These are phyloP conservation scores for Tricholauxania praeusta DNA, from an alignment of 2,888 invertebrate species.

Conservation along the genomic window DNA sequence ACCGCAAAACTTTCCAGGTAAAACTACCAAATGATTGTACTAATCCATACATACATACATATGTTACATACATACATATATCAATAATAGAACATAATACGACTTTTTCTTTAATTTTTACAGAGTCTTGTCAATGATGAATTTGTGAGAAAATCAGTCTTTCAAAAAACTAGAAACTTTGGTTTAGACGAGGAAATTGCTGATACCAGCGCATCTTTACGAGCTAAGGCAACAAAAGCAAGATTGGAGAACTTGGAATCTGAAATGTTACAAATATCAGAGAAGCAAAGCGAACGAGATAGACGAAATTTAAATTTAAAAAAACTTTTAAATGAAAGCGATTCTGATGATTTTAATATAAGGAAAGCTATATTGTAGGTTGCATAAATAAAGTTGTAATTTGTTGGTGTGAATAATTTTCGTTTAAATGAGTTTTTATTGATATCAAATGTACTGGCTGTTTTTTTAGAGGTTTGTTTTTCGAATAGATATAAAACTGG, in stretches of 20 bases:
- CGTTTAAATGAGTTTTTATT: no score
- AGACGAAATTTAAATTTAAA: conserved; percentile 78
- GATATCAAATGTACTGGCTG: no score
- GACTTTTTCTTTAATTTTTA: not conserved
- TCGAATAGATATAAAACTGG: no score
- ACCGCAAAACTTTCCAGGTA: no score
- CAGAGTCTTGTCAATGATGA: not conserved
- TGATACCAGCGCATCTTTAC: conserved; percentile 69
- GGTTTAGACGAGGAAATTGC: not conserved
- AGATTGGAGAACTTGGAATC: conserved; percentile 79
- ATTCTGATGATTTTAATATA: conserved; percentile 50
- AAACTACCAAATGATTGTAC: no score
- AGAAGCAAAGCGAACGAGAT: conserved; percentile 78
- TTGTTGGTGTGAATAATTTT: no score
- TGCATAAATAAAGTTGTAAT: conserved; percentile 3
- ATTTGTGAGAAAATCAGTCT: not conserved
- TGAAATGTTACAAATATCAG: conserved; percentile 80
- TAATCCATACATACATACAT: no score
- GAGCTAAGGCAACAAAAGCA: conserved; percentile 77
- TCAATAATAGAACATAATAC: no score
- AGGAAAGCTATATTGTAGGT: not conserved
- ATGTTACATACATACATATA: no score
- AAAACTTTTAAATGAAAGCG: conserved; percentile 76
- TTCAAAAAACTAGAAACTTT: not conserved
- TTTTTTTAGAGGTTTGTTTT: no score